Conservation (phyloP, 2,888 invertebrate species). For the Shargacucullia verbasci region DNA sequence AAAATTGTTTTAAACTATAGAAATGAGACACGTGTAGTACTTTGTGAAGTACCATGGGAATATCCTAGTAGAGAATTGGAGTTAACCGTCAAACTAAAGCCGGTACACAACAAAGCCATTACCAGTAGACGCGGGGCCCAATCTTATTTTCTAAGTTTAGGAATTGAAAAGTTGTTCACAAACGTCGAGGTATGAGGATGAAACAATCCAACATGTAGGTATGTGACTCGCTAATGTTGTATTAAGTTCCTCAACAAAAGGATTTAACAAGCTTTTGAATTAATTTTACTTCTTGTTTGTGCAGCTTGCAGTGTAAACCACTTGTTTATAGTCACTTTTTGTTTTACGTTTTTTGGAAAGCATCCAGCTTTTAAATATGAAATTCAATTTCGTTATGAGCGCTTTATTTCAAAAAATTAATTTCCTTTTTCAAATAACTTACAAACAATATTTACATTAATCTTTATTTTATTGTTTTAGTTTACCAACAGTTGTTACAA, state of each 20-base stretch:
- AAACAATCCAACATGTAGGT: slow-evolving; percentile 27
- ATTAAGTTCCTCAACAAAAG: slow-evolving; percentile 24
- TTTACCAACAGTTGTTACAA: too few species aligned
- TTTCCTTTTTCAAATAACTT: neutral
- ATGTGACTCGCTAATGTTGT: slow-evolving; percentile 20
- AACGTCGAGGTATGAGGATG: slow-evolving; percentile 56
- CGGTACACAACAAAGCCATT: slow-evolving; percentile 84
- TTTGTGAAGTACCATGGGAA: slow-evolving; percentile 71
- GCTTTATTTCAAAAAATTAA: slow-evolving; percentile 15
- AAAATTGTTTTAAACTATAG: slow-evolving; percentile 58
- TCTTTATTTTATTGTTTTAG: neutral
- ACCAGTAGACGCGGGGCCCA: slow-evolving; percentile 71
- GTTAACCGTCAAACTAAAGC: slow-evolving; percentile 73
- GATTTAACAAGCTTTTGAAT: slow-evolving; percentile 22
- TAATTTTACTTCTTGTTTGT: slow-evolving; percentile 35
- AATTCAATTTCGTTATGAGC: slow-evolving; percentile 26
- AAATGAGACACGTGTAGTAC: slow-evolving; percentile 68
- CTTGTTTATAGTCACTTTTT: slow-evolving; percentile 45
- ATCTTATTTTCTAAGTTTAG: slow-evolving; percentile 78
- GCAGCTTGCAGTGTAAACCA: slow-evolving; percentile 41
- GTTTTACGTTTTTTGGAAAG: slow-evolving; percentile 44
- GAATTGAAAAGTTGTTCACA: slow-evolving; percentile 70
- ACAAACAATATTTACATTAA: too few species aligned
- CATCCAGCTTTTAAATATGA: slow-evolving; percentile 47
- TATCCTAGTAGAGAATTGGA: slow-evolving; percentile 72